These are phyloP conservation scores for Oreochromis niloticus DNA, from an alignment of 2,113 vertebrate genomes.

Conservation along the genomic window DNA sequence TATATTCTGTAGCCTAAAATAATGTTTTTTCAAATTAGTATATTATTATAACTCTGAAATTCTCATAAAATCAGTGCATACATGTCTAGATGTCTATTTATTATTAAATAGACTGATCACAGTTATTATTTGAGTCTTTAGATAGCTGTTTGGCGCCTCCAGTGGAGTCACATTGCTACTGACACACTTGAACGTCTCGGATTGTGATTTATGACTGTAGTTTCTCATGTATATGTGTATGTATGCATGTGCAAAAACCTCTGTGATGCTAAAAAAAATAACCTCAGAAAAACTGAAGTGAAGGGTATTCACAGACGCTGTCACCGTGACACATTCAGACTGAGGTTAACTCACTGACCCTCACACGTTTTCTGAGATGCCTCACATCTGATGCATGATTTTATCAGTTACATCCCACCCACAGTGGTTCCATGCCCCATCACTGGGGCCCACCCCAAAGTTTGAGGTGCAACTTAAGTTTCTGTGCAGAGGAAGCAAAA, in stretches of 20 bases:
- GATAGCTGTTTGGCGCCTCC: background rate
- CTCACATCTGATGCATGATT: background rate
- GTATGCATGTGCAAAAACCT: background rate
- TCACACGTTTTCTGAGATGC: background rate
- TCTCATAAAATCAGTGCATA: background rate
- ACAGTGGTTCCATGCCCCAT: background rate
- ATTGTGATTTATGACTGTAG: background rate
- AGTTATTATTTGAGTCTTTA: background rate
- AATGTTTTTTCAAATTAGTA: background rate
- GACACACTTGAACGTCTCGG: accelerated
- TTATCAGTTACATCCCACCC: background rate
- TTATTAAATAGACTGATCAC: background rate
- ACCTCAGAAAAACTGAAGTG: background rate
- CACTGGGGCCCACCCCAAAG: background rate
- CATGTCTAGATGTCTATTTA: background rate
- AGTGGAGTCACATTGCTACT: background rate
- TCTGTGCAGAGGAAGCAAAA: background rate
- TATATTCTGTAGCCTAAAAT: background rate
- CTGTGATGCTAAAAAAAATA: background rate
- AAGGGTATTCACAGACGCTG: background rate
- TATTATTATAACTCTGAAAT: background rate
- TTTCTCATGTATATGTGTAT: background rate
- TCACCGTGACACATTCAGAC: background rate
- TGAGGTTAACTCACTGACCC: background rate
- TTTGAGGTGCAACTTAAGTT: background rate